Evolutionary conservation across 2,113 vertebrate species (phyloP), one percentile per base, ranked within the genome.

Genomic region (Polypterus bichir): DNA sequence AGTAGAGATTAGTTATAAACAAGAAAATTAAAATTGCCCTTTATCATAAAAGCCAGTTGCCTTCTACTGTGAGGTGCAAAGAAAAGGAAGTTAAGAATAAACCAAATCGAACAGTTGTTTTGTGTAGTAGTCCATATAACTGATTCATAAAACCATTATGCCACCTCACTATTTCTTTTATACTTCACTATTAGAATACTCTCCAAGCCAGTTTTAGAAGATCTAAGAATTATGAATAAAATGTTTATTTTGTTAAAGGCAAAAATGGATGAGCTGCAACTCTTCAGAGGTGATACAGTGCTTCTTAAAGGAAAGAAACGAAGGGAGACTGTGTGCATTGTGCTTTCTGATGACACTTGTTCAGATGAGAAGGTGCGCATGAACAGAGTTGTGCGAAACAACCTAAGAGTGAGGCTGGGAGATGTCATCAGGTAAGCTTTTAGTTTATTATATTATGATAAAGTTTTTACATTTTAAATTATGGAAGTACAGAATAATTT

Each of bases 321-420:
- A 66, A 78, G 96, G 62, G 96, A 99, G 83, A 96, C 93, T 0
- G 96, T 98, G 49, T 98, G 96, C 69, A 98, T 98, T 59, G 96
- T 99, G 11, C 86, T 99, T 59, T 99, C 96, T 27, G 96, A 99
- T 66, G 96, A 99, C 67, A 92, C 90, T 65, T 99, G 96, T 71
- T 97, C 96, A 5, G 96, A 99, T 71, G 96, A 99, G 79, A 99
- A 99, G 74, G 95, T 99, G 73, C 92, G 96, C 71, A 99, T 99
- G 96, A 99, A 99, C 70, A 90, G 94, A 73, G 96, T 99, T 70
- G 94, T 99, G 68, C 94, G 96, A 64, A 98, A 98, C 82, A 98
- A 98, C 66, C 80, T 98, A 66, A 87, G 96, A 44, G 96, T 98
- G 48, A 91, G 92, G 60, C 84, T 99, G 59, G 94, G 96, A 44